Percentiles rank a stretch among this genome's conserved stretches.
Evolutionary conservation across 2,113 vertebrate genomes (phyloP).

Genomic region (Alectura lathami): DNA sequence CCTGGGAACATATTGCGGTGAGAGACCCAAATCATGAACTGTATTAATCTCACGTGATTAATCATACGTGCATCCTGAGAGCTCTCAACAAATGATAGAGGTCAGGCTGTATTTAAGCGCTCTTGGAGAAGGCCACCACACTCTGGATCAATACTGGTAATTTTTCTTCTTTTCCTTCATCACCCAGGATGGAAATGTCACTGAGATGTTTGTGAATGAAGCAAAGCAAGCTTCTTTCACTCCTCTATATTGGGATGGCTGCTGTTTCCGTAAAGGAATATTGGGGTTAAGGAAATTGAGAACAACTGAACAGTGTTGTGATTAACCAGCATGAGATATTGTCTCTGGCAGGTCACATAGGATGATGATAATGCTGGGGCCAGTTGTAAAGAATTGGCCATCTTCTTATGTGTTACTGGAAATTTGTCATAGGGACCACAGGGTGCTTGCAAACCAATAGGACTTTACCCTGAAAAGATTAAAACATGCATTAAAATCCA

Average conservation of each 20-base stretch:
- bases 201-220: not conserved
- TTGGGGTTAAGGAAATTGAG: not conserved
- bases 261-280: not conserved
- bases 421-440: not conserved
- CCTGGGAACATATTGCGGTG: not conserved
- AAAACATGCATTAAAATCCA: not conserved
- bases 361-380: not conserved
- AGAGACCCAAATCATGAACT: not conserved
- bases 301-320: not conserved
- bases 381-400: not conserved
- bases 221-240: not conserved
- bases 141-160: not conserved
- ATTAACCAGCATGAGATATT: not conserved
- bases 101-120: not conserved
- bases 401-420: not conserved
- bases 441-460: not conserved
- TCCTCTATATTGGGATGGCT: not conserved
- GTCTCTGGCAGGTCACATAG: not conserved
- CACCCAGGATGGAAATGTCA: not conserved
- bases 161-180: not conserved
- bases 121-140: not conserved
- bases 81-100: not conserved
- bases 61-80: not conserved
- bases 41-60: not conserved
- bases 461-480: not conserved